Conservation (phyloP, 2,888 invertebrate species). For the Elysia crispata region DNA sequence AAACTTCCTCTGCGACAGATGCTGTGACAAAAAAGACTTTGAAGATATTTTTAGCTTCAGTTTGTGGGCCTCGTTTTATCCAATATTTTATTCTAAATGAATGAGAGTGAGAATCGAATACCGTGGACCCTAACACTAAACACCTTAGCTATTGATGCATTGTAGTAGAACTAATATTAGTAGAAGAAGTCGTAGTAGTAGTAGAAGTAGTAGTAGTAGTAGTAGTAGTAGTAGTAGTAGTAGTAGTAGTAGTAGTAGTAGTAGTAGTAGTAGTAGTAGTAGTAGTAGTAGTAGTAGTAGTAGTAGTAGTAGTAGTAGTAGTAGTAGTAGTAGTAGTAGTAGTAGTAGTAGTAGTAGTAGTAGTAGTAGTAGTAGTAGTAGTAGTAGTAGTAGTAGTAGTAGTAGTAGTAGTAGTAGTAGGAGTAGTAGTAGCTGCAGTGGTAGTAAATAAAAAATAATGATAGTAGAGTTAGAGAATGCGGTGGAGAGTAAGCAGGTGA, state of each 20-base stretch:
- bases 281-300: constrained; percentile 25
- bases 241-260: neutral
- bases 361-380: constrained; percentile 4
- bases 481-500: neutral
- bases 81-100: neutral
- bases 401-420: neutral
- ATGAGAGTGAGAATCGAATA: neutral
- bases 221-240: constrained; percentile 35
- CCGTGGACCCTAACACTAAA: neutral
- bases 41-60: no score
- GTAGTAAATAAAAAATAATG: neutral
- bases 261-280: constrained; percentile 18
- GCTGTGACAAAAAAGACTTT: no score
- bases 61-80: no score
- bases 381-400: constrained; percentile 12
- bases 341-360: neutral
- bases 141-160: neutral
- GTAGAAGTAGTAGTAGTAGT: constrained; percentile 27
- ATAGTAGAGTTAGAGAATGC: neutral
- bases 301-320: constrained; percentile 3
- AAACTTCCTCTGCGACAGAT: no score
- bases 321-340: no score
- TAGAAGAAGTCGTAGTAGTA: neutral
- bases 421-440: no score
- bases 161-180: neutral